phyloP scores from a whole-genome alignment of 1,140 invertebrate species.

The Laupala kohalensis region DNA sequence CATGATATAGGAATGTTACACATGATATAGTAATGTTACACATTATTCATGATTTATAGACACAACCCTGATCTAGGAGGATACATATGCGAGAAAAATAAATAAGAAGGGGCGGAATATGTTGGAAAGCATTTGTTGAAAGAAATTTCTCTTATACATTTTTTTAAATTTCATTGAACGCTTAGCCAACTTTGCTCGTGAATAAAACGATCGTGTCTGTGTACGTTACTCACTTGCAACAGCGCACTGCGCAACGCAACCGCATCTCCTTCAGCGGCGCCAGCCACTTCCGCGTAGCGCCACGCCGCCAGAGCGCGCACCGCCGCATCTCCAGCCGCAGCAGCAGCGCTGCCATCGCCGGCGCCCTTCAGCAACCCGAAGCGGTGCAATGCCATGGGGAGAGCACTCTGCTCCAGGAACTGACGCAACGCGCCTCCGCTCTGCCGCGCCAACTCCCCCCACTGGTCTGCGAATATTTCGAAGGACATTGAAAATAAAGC shows the following conservation, averaged over 20 bases:
- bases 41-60: no score
- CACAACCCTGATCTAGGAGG: no score
- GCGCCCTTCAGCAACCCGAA: neutral
- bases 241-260: conserved; percentile 20
- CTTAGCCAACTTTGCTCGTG: no score
- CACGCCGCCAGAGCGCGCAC: conserved; percentile 34
- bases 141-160: no score
- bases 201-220: no score
- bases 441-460: conserved; percentile 2
- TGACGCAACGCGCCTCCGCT: neutral
- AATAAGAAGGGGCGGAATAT: no score
- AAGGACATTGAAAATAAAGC: neutral
- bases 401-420: conserved; percentile 1
- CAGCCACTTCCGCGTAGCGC: conserved; percentile 32
- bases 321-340: conserved; percentile 6
- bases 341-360: neutral
- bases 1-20: no score
- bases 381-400: neutral
- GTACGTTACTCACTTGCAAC: conserved; percentile 22
- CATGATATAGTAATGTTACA: no score
- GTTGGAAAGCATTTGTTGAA: no score
- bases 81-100: no score
- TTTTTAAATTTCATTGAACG: no score
- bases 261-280: conserved; percentile 24
- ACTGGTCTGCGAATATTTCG: conserved; percentile 2